Conservation (phyloP, 2,888 invertebrate species). For the Ecliptopera silaceata region DNA sequence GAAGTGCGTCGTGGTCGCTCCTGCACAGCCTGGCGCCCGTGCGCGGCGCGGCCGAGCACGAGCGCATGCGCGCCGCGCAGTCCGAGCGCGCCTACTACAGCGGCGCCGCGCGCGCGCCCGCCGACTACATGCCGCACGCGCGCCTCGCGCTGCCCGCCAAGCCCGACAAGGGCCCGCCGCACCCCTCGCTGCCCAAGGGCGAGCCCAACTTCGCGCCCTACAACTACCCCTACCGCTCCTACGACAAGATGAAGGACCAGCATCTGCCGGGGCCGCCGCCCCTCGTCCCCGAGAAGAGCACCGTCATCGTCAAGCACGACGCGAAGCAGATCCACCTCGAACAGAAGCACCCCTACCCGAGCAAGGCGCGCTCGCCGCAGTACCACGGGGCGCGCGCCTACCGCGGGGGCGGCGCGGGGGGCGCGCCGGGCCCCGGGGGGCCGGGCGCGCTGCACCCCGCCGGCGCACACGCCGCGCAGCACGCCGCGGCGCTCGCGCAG, state of each 20-base stretch:
- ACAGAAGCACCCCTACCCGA: conserved; percentile 82
- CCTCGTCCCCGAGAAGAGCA: conserved; percentile 87
- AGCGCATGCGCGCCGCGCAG: conserved; percentile 43
- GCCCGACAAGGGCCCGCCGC: conserved; percentile 61
- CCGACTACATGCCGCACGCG: conserved; percentile 58
- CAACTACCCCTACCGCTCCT: conserved; percentile 85
- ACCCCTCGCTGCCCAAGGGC: conserved; percentile 80
- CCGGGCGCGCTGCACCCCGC: conserved; percentile 76
- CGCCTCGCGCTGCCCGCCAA: conserved; percentile 62
- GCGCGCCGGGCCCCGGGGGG: conserved; percentile 74
- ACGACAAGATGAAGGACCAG: conserved; percentile 85
- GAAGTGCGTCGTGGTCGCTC: conserved; percentile 81
- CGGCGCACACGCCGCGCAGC: conserved; percentile 65
- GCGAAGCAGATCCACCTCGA: conserved; percentile 85
- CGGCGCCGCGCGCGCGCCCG: conserved; percentile 46
- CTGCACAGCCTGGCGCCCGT: conserved; percentile 78
- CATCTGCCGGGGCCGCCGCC: conserved; percentile 86
- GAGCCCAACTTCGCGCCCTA: conserved; percentile 88
- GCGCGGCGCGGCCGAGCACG: conserved; percentile 58
- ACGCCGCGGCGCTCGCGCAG: conserved; percentile 50
- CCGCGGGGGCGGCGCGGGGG: conserved; percentile 65
- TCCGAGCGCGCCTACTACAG: conserved; percentile 46
- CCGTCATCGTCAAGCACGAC: conserved; percentile 91
- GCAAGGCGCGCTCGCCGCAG: conserved; percentile 80
- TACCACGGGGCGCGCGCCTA: conserved; percentile 80